phyloP scores from a whole-genome alignment of 1,140 invertebrate genomes.

The Rhagoletis pomonella region DNA sequence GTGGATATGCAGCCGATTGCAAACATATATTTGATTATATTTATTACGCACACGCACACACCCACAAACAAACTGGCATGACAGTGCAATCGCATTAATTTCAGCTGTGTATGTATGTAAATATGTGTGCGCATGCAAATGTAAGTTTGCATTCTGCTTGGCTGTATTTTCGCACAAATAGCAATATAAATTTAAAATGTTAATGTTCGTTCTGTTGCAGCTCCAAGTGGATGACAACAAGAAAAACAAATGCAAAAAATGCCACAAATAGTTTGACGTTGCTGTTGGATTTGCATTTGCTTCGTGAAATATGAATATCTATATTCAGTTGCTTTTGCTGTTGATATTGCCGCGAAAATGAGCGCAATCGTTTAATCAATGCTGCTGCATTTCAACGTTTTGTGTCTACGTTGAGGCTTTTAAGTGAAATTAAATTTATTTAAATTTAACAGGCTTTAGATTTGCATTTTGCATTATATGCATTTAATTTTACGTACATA shows the following conservation, averaged over 20 bases:
- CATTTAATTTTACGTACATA: not conserved
- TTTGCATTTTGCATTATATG: not conserved
- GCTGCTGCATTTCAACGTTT: not conserved
- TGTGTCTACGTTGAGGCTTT: not conserved
- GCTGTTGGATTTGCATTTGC: not conserved
- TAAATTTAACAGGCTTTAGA: not conserved
- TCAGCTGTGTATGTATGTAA: not conserved
- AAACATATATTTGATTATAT: constrained; percentile 26
- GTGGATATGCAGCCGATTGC: not conserved
- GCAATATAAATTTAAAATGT: constrained; percentile 4
- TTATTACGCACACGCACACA: not conserved
- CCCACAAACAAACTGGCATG: constrained; percentile 27
- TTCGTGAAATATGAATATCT: not conserved
- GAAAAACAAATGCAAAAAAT: not conserved
- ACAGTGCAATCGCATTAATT: constrained; percentile 24
- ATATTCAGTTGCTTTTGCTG: not conserved
- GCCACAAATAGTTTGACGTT: not conserved
- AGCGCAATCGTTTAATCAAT: no score
- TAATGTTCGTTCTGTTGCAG: not conserved
- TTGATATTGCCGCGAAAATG: no score
- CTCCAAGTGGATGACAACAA: not conserved
- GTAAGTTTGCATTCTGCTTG: not conserved
- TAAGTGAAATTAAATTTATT: not conserved
- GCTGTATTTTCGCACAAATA: constrained; percentile 23
- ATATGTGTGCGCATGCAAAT: not conserved